These are phyloP conservation scores for Fragum sueziense DNA, from an alignment of 2,888 invertebrate genomes.

Conservation along the genomic window DNA sequence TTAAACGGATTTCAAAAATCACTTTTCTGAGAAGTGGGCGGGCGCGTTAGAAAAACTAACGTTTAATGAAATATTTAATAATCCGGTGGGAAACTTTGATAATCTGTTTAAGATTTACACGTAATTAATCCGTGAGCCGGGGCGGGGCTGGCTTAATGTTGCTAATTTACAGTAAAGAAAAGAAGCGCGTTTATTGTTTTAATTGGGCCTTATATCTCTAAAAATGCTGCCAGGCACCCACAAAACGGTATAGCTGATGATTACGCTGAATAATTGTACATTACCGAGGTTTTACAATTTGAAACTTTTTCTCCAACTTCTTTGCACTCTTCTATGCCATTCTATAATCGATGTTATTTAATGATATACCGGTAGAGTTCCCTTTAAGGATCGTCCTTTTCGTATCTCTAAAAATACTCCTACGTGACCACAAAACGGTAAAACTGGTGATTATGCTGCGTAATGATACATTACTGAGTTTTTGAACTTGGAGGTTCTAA, in stretches of 20 bases:
- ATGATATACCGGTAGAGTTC: no score
- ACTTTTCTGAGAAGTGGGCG: constrained; percentile 11
- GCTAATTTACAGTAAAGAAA: constrained; percentile 19
- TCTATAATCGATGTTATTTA: no score
- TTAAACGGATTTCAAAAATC: not conserved
- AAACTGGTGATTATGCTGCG: no score
- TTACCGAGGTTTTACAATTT: no score
- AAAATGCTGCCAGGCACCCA: not conserved
- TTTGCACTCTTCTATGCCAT: no score
- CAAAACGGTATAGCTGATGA: not conserved
- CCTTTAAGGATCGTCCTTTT: no score
- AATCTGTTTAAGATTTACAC: not conserved
- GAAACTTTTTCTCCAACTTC: no score
- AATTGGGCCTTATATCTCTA: constrained; percentile 12
- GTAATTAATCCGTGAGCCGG: constrained; percentile 5
- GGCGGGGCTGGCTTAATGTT: constrained; percentile 10
- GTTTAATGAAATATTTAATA: constrained; percentile 18
- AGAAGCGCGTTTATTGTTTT: constrained; percentile 2
- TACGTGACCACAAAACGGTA: no score
- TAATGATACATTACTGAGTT: no score
- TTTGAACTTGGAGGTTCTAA: no score
- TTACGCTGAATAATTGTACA: not conserved
- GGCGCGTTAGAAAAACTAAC: not conserved
- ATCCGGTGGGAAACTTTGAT: constrained; percentile 5
- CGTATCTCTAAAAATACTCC: no score